Evolutionary conservation across 2,888 invertebrate species (phyloP).

Genomic region (Gymnosoma rotundatum): DNA sequence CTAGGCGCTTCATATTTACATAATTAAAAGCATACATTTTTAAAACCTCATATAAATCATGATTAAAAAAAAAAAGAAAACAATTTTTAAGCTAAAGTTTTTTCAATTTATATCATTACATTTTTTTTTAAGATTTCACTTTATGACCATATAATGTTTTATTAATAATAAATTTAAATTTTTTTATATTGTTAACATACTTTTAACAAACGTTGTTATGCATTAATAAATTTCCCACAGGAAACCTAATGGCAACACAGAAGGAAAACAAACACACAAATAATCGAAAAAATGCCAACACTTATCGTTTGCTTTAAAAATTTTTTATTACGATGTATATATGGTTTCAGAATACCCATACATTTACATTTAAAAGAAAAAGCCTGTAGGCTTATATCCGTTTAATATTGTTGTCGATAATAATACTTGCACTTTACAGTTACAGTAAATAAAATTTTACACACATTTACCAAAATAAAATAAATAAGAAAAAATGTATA

Average conservation of each 20-base stretch:
- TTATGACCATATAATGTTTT: conserved; percentile 59
- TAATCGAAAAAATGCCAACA: conserved; percentile 41
- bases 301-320: conserved; percentile 23
- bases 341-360: conserved; percentile 16
- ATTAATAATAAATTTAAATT: conserved; percentile 64
- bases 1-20: neutral
- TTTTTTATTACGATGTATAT: neutral
- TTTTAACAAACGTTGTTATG: conserved; percentile 58
- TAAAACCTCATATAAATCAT: conserved; percentile 33
- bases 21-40: conserved; percentile 13
- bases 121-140: neutral
- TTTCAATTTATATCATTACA: conserved; percentile 9
- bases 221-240: conserved; percentile 69
- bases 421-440: conserved; percentile 75
- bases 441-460: conserved; percentile 67
- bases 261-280: conserved; percentile 11
- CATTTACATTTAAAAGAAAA: conserved; percentile 18
- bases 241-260: conserved; percentile 57
- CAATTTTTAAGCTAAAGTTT: conserved; percentile 8
- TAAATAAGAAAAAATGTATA: conserved; percentile 18
- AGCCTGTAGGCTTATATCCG: conserved; percentile 77
- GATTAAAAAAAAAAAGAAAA: conserved; percentile 1
- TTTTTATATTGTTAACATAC: conserved; percentile 56
- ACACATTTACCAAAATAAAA: conserved; percentile 46
- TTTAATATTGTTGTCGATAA: conserved; percentile 80